These are phyloP conservation scores for Leontopithecus rosalia DNA, from an alignment of 2,797 vertebrate genomes.

Conservation along the genomic window DNA sequence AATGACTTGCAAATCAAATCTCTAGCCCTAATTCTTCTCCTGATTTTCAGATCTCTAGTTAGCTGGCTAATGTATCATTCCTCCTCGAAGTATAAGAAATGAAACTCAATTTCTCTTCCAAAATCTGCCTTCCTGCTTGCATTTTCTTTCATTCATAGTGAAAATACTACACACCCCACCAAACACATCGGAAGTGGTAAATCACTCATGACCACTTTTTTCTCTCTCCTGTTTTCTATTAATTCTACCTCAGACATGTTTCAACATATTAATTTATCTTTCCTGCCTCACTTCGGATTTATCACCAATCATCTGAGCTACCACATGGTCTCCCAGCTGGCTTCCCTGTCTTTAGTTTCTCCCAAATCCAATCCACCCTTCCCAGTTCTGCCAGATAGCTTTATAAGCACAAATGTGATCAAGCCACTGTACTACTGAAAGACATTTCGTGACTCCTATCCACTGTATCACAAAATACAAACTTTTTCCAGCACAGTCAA, in stretches of 20 bases:
- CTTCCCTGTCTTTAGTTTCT: neutral
- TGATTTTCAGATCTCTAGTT: neutral
- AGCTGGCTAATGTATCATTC: neutral
- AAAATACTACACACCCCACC: neutral
- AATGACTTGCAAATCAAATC: neutral
- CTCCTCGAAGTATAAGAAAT: neutral
- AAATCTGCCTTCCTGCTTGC: neutral
- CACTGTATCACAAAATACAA: slow-evolving; percentile 22
- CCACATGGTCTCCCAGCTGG: neutral
- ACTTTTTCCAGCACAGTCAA: neutral
- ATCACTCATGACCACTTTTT: neutral
- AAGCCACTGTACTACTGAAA: neutral
- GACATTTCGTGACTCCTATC: neutral
- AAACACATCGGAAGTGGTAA: neutral
- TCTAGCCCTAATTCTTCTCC: neutral
- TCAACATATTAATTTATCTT: neutral
- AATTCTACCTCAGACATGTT: neutral
- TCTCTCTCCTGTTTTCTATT: neutral
- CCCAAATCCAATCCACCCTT: neutral
- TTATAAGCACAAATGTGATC: neutral
- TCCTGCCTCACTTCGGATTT: neutral
- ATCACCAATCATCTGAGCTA: neutral
- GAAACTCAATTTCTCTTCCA: slow-evolving; percentile 18
- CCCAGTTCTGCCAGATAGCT: neutral
- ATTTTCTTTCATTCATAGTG: neutral